A percentile compares a stretch with the other conserved stretches of the same genome.
Evolutionary conservation across 1,140 invertebrate genomes (phyloP).

Genomic region (Leptinotarsa undecemlineata): DNA sequence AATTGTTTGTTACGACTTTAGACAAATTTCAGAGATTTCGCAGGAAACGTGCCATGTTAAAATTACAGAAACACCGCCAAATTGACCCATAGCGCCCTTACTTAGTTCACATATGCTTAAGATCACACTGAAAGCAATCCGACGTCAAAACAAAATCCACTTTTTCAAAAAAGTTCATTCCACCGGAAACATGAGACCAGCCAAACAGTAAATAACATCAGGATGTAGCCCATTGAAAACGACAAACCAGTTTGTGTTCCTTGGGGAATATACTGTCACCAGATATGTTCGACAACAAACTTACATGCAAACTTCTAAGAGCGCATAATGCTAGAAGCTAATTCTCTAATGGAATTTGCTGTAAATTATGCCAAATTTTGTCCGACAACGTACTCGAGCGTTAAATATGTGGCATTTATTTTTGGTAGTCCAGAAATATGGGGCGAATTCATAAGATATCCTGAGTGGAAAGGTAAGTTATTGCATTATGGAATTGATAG

Average conservation of each 20-base stretch:
- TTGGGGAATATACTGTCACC: slow-evolving; percentile 16
- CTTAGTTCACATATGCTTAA: neutral
- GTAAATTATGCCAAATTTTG: neutral
- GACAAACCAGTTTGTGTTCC: slow-evolving; percentile 25
- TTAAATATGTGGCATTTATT: too few relatives aligned
- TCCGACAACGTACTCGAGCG: too few relatives aligned
- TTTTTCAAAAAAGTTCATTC: neutral
- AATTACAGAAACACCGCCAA: neutral
- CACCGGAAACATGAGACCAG: slow-evolving; percentile 26
- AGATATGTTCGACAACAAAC: slow-evolving; percentile 14
- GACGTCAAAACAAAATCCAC: neutral
- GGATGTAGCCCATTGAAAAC: slow-evolving; percentile 34
- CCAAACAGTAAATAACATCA: slow-evolving; percentile 12
- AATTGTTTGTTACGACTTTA: too few relatives aligned
- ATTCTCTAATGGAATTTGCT: neutral
- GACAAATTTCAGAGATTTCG: neutral
- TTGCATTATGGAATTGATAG: too few relatives aligned
- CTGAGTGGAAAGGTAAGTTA: too few relatives aligned
- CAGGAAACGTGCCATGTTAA: neutral
- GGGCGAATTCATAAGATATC: too few relatives aligned
- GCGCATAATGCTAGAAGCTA: neutral
- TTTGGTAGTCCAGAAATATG: too few relatives aligned
- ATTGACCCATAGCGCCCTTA: neutral
- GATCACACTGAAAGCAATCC: neutral
- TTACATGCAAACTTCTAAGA: neutral